A percentile compares a stretch with the other conserved stretches of the same genome.
Conservation (phyloP, 2,797 vertebrate species). For the Apodemus agrarius region DNA sequence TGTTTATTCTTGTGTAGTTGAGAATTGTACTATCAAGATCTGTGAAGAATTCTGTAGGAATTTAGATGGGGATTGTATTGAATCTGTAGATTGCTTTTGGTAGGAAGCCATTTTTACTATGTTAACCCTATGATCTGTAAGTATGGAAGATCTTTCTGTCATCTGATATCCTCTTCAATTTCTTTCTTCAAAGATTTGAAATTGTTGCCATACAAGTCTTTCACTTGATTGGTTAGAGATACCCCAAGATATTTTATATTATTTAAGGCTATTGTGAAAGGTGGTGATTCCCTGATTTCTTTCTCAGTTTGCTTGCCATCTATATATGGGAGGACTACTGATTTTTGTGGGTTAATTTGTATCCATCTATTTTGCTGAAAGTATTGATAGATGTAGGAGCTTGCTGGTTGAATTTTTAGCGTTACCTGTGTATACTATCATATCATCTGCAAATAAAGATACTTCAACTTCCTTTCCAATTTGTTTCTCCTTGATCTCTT, state of each 20-base stretch:
- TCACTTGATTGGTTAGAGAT: neutral
- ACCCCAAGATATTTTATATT: neutral
- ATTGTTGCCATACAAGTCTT: neutral
- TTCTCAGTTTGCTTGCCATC: neutral
- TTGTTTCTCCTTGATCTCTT: neutral
- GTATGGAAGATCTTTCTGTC: neutral
- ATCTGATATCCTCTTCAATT: neutral
- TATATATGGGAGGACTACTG: neutral
- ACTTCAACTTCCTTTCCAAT: neutral
- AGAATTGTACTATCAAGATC: neutral
- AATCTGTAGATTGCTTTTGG: neutral
- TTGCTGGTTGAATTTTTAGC: neutral
- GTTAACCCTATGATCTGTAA: neutral
- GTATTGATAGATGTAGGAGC: neutral
- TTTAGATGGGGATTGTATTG: neutral
- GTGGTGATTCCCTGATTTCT: neutral
- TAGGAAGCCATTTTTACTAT: neutral
- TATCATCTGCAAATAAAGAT: neutral
- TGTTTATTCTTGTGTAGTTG: neutral
- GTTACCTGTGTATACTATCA: neutral
- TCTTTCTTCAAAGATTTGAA: neutral
- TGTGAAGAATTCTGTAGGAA: neutral
- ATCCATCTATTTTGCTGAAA: neutral
- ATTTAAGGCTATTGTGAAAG: neutral
- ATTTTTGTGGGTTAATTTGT: neutral